Percentiles rank a stretch among this genome's conserved stretches.
phyloP scores from a whole-genome alignment of 2,888 invertebrate species.

The Cephus sareptanus region DNA sequence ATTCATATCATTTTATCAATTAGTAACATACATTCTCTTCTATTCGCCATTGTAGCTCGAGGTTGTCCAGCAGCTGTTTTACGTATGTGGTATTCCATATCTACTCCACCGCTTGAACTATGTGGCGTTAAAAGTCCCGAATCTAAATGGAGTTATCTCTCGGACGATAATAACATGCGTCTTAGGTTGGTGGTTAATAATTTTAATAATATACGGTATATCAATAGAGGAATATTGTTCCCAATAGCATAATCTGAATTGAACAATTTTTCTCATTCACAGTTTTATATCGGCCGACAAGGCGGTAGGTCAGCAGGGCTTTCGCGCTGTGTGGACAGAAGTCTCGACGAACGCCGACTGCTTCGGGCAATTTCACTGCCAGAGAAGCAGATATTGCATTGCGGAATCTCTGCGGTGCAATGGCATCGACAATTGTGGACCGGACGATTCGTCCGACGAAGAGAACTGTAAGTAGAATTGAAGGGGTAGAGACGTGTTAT shows the following conservation, averaged over 20 bases:
- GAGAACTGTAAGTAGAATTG: conserved; percentile 78
- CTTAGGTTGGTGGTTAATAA: conserved; percentile 74
- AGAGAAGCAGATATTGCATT: conserved; percentile 81
- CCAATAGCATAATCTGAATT: neutral
- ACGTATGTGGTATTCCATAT: conserved; percentile 87
- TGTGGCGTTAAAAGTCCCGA: conserved; percentile 85
- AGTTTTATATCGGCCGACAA: conserved; percentile 96
- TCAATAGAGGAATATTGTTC: neutral
- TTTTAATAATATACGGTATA: neutral
- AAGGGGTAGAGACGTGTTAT: conserved; percentile 5
- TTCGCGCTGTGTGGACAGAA: conserved; percentile 96
- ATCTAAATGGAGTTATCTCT: conserved; percentile 86
- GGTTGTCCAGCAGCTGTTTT: conserved; percentile 94
- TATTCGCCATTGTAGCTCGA: conserved; percentile 71
- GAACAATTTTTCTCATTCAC: conserved; percentile 38
- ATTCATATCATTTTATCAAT: neutral
- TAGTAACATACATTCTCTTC: neutral
- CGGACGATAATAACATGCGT: conserved; percentile 87
- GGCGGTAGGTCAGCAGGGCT: conserved; percentile 93
- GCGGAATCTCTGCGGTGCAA: conserved; percentile 82
- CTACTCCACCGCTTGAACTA: conserved; percentile 85
- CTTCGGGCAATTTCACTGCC: conserved; percentile 77
- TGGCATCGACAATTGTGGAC: conserved; percentile 86
- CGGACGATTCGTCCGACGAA: conserved; percentile 80
- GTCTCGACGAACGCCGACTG: conserved; percentile 74